Percentiles rank a stretch among this genome's conserved stretches.
phyloP scores from a whole-genome alignment of 2,888 invertebrate genomes.

The Clusia tigrina region DNA sequence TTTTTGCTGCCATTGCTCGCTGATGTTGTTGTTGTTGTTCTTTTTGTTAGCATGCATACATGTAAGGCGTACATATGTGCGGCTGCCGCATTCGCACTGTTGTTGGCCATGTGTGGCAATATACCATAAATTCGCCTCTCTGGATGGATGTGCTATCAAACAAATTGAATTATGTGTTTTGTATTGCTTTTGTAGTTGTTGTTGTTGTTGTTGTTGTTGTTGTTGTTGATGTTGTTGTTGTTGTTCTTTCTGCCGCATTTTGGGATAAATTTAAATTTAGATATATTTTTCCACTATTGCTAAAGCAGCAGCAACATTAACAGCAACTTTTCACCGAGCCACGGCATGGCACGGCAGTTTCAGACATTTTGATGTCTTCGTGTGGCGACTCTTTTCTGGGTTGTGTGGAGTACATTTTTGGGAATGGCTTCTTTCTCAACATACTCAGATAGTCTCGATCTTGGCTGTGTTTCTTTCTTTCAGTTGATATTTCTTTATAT shows the following conservation, averaged over 20 bases:
- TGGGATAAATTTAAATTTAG: conserved; percentile 4
- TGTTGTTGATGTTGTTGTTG: conserved; percentile 24
- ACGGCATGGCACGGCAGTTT: background rate
- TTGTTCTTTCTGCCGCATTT: conserved; percentile 30
- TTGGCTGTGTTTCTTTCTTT: no score
- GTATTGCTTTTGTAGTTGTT: conserved; percentile 16
- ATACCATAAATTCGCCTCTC: no score
- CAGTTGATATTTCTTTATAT: background rate
- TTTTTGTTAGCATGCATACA: background rate
- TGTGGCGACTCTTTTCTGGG: no score
- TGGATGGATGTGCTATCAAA: no score
- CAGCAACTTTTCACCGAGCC: background rate
- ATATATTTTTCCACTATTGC: background rate
- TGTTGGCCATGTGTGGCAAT: background rate
- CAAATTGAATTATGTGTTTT: conserved; percentile 2
- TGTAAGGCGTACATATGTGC: background rate
- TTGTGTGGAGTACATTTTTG: background rate
- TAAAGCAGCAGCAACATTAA: background rate
- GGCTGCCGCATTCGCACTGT: background rate
- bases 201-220: conserved; percentile 28
- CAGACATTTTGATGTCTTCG: background rate
- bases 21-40: background rate
- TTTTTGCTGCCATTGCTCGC: background rate
- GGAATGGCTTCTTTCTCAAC: background rate
- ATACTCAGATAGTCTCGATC: no score